Evolutionary conservation across 2,888 invertebrate genomes (phyloP), one percentile per base, ranked within the genome.

Genomic region (Conus canariensis): DNA sequence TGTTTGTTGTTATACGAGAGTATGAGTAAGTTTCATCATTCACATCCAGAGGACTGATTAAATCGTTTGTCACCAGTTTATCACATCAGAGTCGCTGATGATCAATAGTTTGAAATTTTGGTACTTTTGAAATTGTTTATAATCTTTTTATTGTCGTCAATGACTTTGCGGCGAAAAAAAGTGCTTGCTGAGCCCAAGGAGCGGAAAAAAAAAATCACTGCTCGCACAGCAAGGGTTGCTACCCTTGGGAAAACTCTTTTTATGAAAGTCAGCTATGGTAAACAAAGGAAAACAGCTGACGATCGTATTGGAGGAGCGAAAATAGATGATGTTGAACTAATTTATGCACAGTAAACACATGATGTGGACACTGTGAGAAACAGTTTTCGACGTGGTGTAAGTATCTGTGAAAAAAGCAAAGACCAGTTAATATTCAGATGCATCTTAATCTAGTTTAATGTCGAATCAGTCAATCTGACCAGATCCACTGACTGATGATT

Each of bases 261-360:
- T 6, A 12, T 4, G 14, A 30, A 80, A 30, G 77, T 30, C 30
- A 14, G 4, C 30, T 30, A 25, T 30, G 22, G 77, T 80, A 80
- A 80, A 80, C 77, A 80, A 80, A 80, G 77, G 77, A 80, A 80
- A 80, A 80, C 77, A 80, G 77, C 77, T 80, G 77, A 45, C 30
- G 45, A 80, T 80, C 30, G 30, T 30, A 80, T 74, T n/a, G 74
- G 77, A 80, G 30, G 77, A 80, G 30, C 77, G 77, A 80, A 80
- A 80, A 80, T 80, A 80, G 77, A 80, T 80, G 30, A 25, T 22
- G 70, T 16, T 30, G 30, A 30, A 80, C 30, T 80, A 80, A 80
- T 80, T 80, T 80, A 80, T 80, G 77, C 77, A 45, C 30, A 74
- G 74, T 10, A 74, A 74, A 74, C 19, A n/a, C n/a, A 74, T n/a